Evolutionary conservation across 2,888 invertebrate genomes (phyloP).

Genomic region (Lysandra coridon): DNA sequence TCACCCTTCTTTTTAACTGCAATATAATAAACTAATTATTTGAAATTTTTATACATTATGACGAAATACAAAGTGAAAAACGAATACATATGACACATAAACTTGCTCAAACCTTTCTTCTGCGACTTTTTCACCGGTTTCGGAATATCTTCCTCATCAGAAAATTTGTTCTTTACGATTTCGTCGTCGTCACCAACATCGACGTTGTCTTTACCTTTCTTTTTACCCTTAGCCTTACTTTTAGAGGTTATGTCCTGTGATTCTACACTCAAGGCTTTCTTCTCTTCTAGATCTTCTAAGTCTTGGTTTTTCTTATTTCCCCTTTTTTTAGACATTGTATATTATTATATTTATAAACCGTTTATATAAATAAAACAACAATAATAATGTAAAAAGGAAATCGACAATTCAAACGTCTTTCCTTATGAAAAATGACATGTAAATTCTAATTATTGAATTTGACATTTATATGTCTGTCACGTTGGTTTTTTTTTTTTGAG

Average conservation of each 20-base stretch:
- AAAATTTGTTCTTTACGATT: conserved; percentile 50
- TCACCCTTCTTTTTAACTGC: conserved; percentile 72
- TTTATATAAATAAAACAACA: background rate
- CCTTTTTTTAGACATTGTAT: conserved; percentile 81
- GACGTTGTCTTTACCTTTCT: conserved; percentile 72
- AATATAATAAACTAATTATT: conserved; percentile 48
- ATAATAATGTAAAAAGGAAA: background rate
- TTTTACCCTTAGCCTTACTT: conserved; percentile 72
- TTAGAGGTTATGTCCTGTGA: conserved; percentile 75
- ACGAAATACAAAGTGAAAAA: conserved; percentile 7
- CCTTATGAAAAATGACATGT: background rate
- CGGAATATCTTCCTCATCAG: conserved; percentile 68
- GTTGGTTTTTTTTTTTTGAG: background rate
- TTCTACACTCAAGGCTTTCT: conserved; percentile 53
- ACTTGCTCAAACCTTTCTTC: conserved; percentile 69
- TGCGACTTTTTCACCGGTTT: conserved; percentile 74
- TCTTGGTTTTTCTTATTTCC: conserved; percentile 81
- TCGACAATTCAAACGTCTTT: background rate
- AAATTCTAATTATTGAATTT: background rate
- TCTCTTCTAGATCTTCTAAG: conserved; percentile 75
- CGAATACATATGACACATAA: conserved; percentile 21
- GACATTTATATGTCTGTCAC: background rate
- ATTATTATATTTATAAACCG: background rate
- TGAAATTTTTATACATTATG: conserved; percentile 27
- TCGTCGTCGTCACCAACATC: conserved; percentile 70